Base-by-base conservation (phyloP, 2,888 invertebrate genomes). In the Microplitis manilae region DNA sequence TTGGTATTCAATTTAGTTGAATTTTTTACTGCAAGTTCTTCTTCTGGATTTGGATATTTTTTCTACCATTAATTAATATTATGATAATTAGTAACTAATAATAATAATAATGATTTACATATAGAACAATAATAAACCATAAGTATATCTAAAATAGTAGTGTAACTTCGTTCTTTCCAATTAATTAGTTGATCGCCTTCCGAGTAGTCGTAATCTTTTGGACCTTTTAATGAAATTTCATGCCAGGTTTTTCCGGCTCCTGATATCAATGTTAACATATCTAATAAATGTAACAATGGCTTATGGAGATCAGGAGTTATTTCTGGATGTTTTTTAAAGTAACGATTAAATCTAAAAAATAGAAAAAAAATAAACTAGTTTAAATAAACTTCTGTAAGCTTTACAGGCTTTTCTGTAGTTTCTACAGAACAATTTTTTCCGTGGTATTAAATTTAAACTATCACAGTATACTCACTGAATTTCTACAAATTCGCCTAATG, bases 391-490 rank as follows among this genome's bases (percentile, higher is more conserved):
- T 30, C 4, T 30, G 2, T 30, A 30, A 30, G 0, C 30, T 20
- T 1, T 20, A 20, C 20, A 20, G 20, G 1, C 20, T 30, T 30
- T 30, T 30, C 30, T 30, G 30, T 30, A 30, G 4, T 30, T 30
- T 30, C 30, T 30, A 30, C 4, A 30, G 30, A 30, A 30, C 30
- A 30, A 30, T 30, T 30, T 30, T 30, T 30, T 30, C 30, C 2
- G 30, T 30, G 30, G 2, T 30, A 30, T 30, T 0, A 4, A 30
- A 41, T 60, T 41, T 74, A 15, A 39, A 39, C 1, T 67, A 73
- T 20, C 4, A 15, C n/a, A 67, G 50, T 50, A 30, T 61, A 78
- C 81, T 86, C 81, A 93, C 93, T 77, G 62, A 8, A 13, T 39
- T n/a, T 61, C 75, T 76, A 68, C 77, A 70, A 77, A 1, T 74